These are phyloP conservation scores for Pocillopora verrucosa DNA, from an alignment of 64 coral and sea anemone species.

Conservation along the genomic window DNA sequence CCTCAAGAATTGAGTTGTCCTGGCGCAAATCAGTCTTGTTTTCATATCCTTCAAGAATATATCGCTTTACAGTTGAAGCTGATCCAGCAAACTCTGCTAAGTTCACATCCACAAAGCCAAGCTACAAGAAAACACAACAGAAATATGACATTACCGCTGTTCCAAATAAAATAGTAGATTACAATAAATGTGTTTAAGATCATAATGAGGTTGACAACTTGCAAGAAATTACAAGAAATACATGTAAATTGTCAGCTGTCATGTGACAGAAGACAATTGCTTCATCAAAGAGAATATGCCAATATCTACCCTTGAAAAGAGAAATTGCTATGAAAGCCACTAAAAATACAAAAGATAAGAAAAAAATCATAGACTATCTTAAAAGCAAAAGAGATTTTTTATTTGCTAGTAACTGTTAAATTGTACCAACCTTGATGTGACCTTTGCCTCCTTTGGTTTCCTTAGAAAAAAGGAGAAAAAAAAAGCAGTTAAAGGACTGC, in stretches of 20 bases:
- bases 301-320: no score
- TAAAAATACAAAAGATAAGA: background rate
- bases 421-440: constrained; percentile 71
- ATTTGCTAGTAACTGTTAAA: background rate
- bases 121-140: constrained; percentile 10
- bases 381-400: background rate
- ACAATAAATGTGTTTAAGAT: no score
- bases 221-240: no score
- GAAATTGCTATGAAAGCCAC: no score
- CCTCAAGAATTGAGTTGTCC: constrained; percentile 98
- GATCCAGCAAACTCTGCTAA: constrained; percentile 95
- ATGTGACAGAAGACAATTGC: no score
- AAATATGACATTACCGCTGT: background rate
- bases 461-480: constrained; percentile 27
- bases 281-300: no score
- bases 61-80: constrained; percentile 74
- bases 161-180: no score
- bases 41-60: constrained; percentile 92
- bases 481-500: background rate
- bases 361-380: background rate
- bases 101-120: constrained; percentile 96
- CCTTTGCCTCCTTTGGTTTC: constrained; percentile 96
- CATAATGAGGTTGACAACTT: no score
- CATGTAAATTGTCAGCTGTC: no score
- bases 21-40: constrained; percentile 81